Base-by-base conservation (phyloP, 2,113 vertebrate species). In the Prunella fulvescens region DNA sequence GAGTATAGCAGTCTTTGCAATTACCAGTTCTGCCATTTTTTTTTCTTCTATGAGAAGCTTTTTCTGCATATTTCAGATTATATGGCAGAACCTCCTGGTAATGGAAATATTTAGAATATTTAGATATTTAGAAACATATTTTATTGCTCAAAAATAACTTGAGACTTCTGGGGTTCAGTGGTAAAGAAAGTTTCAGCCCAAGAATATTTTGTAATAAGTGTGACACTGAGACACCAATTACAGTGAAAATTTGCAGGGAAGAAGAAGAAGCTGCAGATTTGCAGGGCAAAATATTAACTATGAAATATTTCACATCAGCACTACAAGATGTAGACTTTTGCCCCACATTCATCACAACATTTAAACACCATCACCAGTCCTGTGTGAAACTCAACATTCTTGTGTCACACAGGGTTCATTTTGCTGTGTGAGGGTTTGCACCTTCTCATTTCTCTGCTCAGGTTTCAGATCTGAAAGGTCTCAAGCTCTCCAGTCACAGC, bases 401-500 rank as follows among this genome's bases (percentile, higher is more conserved):
- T 82, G 74, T 50, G 67, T 90, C 78, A 91, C 81, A 76, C 54
- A 84, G 65, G 48, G 45, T 73, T 95, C 73, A 65, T 89, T 95
- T 95, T 95, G 78, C 35, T 73, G 37, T 62, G 74, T 39, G 66
- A 0, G 2, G 39, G 58, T 93, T 95, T 95, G 26, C 58, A 94
- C 81, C 91, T 88, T 87, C 84, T 85, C 58, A 54, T 29, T 89
- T 91, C 66, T 73, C 81, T 92, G 79, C 87, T 96, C 89, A 25
- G 20, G 57, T 97, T 95, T 96, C 95, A 90, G 78, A 93, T 40
- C 78, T 77, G 78, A 94, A 88, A 69, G 7, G 26, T 86, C 65
- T 72, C 78, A 84, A 69, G 53, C 40, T 85, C 79, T 92, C 50
- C 57, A 79, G 42, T 95, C 54, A 0, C 90, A 95, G 93, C 74